Evolutionary conservation across 2,888 invertebrate genomes (phyloP).

Genomic region (Cynaeus angustus): DNA sequence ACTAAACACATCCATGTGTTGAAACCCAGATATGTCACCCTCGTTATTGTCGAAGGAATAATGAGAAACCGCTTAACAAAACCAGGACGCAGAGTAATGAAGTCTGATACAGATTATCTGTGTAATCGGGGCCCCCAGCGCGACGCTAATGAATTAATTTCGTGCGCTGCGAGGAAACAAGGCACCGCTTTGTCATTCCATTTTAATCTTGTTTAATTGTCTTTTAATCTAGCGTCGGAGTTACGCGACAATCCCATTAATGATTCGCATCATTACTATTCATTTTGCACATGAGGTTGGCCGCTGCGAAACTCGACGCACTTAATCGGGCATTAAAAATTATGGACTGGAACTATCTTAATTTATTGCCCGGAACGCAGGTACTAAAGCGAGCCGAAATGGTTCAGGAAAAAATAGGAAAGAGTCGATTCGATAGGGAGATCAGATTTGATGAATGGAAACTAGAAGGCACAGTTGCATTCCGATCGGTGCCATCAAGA

Average conservation of each 20-base stretch:
- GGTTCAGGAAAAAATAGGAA: not conserved
- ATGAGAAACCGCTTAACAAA: slow-evolving; percentile 47
- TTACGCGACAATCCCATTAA: slow-evolving; percentile 52
- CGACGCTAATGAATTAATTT: slow-evolving; percentile 65
- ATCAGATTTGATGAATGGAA: too few relatives aligned
- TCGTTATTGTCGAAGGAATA: slow-evolving; percentile 36
- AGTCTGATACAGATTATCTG: slow-evolving; percentile 53
- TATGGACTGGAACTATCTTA: slow-evolving; percentile 37
- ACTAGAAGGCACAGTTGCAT: too few relatives aligned
- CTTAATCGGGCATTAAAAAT: slow-evolving; percentile 36
- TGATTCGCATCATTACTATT: slow-evolving; percentile 49
- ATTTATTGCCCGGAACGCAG: slow-evolving; percentile 31
- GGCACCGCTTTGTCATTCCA: slow-evolving; percentile 63
- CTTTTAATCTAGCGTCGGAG: slow-evolving; percentile 59
- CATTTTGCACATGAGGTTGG: slow-evolving; percentile 44
- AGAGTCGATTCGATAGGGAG: too few relatives aligned
- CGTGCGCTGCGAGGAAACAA: slow-evolving; percentile 61
- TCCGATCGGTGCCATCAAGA: too few relatives aligned
- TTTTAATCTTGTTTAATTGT: slow-evolving; percentile 65
- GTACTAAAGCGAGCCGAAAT: slow-evolving; percentile 18
- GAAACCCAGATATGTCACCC: slow-evolving; percentile 21
- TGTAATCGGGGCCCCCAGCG: slow-evolving; percentile 58
- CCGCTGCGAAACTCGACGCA: slow-evolving; percentile 14
- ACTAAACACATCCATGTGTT: slow-evolving; percentile 6
- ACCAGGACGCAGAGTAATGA: slow-evolving; percentile 51